Evolutionary conservation across 2,888 invertebrate species (phyloP).

Genomic region (Drosophila tripunctata): DNA sequence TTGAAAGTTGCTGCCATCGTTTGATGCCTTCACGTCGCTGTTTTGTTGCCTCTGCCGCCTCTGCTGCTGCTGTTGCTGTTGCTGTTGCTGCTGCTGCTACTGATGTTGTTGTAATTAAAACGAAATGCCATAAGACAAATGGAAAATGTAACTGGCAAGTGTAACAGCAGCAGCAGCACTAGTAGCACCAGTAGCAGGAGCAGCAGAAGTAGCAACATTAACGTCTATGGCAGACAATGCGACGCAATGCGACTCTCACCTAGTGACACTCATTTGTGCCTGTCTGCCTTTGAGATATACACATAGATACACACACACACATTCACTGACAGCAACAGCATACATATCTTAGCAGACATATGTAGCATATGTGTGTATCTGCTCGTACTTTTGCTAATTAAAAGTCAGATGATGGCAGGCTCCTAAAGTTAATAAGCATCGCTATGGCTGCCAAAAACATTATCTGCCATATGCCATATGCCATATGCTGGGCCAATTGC

Average conservation of each 20-base stretch:
- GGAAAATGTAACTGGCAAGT: conserved; percentile 78
- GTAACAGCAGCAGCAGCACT: conserved; percentile 55
- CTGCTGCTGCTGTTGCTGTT: conserved; percentile 22
- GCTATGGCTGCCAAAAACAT: conserved; percentile 48
- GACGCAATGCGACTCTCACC: conserved; percentile 70
- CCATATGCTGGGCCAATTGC: conserved; percentile 53
- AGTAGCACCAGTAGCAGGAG: conserved; percentile 20
- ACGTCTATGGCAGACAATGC: conserved; percentile 47
- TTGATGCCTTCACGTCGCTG: conserved; percentile 42
- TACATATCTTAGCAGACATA: conserved; percentile 13
- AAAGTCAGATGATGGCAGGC: conserved; percentile 50
- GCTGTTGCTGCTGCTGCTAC: conserved; percentile 27
- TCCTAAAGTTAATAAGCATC: conserved; percentile 48
- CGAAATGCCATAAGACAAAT: conserved; percentile 79
- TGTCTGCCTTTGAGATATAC: conserved; percentile 36
- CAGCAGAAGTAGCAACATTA: conserved; percentile 8
- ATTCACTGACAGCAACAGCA: neutral
- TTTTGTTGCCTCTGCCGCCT: conserved; percentile 17
- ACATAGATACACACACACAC: conserved; percentile 9
- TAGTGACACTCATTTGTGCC: conserved; percentile 76
- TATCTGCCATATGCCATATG: conserved; percentile 56
- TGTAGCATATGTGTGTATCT: conserved; percentile 6
- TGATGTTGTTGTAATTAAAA: conserved; percentile 78
- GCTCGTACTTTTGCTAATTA: conserved; percentile 54
- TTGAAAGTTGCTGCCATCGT: conserved; percentile 71